These are phyloP conservation scores for Microtus oregoni DNA, from an alignment of 2,113 vertebrate species.

Conservation along the genomic window DNA sequence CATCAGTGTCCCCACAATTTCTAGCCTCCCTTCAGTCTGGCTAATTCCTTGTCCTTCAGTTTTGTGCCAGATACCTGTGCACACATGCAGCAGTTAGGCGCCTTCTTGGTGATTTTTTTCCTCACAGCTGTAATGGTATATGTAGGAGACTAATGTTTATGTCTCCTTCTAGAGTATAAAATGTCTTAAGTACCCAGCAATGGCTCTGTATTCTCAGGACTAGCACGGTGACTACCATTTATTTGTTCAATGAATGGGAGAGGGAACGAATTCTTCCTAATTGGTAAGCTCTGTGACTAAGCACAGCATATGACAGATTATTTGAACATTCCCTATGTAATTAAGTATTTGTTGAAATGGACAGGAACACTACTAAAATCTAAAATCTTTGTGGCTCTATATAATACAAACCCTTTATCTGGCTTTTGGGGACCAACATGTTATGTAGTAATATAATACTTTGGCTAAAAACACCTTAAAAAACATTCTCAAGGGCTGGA, in stretches of 20 bases:
- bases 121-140: neutral
- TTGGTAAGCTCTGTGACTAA: neutral
- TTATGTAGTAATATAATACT: neutral
- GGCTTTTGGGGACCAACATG: neutral
- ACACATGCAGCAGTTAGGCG: neutral
- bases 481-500: too few species aligned
- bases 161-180: neutral
- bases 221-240: neutral
- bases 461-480: neutral
- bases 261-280: neutral
- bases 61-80: neutral
- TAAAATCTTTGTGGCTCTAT: neutral
- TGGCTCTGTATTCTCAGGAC: neutral
- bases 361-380: neutral
- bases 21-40: neutral
- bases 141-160: neutral
- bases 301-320: neutral
- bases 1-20: neutral
- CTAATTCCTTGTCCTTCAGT: neutral
- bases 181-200: neutral
- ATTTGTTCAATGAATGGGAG: neutral
- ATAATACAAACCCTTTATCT: neutral
- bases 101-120: neutral
- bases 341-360: neutral
- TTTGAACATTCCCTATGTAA: neutral